Evolutionary conservation across 1,140 invertebrate species (phyloP), one percentile per base, ranked within the genome.

Genomic region (Protaetia brevitarsis): DNA sequence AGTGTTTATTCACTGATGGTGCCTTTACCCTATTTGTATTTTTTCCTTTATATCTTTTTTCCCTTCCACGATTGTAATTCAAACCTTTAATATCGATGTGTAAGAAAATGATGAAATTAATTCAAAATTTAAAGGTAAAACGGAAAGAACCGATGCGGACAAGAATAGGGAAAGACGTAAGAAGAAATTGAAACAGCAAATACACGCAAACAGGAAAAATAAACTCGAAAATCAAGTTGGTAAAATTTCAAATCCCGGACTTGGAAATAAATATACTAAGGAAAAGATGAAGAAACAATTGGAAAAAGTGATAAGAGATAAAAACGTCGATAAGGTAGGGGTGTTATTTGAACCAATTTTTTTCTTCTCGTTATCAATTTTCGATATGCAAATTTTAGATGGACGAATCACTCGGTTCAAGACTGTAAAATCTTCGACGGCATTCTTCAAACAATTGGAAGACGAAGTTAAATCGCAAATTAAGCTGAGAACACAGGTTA

Each of bases 121-220:
- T n/a, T n/a, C n/a, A n/a, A n/a, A n/a, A n/a, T n/a, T n/a, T n/a
- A n/a, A n/a, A n/a, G n/a, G n/a, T n/a, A 88, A 89, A 79, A 83
- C 86, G 27, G 96, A 98, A 81, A 85, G 89, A 74, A 88, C 88
- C 0, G 81, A 84, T 28, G 95, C 95, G 0, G 96, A 98, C 78
- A 95, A 89, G 80, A 96, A 96, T 71, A 85, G 95, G 36, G 92
- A 93, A 73, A 83, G 94, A 68, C 84, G 95, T 63, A 87, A 88
- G 72, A 98, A 97, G 81, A 98, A 98, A 78, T 78, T 85, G 28
- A 84, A 85, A 11, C 93, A 96, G 73, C 81, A 83, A 13, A 77
- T 82, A 31, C 82, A 85, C 63, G 76, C 82, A 36, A 77, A 83
- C 21, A 76, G 76, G 13, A 82, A 73, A 64, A 75, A 76, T 66